A percentile compares a stretch with the other conserved stretches of the same genome.
These are phyloP conservation scores for Clitarchus hookeri DNA, from an alignment of 2,888 invertebrate species.

Conservation along the genomic window DNA sequence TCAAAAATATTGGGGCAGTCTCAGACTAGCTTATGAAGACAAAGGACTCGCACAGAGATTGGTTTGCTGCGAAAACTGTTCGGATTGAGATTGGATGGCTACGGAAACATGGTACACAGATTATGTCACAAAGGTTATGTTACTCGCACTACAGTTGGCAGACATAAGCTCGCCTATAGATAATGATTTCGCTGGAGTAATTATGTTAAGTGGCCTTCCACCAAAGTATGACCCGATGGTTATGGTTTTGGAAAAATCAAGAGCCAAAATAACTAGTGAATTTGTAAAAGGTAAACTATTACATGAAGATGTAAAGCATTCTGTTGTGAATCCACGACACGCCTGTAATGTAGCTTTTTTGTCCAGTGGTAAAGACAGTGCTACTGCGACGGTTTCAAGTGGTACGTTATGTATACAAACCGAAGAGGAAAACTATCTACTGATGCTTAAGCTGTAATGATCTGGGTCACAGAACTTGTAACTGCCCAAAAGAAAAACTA, in stretches of 20 bases:
- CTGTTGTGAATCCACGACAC: background rate
- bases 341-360: background rate
- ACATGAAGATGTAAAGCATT: conserved; percentile 6
- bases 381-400: background rate
- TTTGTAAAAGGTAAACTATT: conserved; percentile 24
- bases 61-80: conserved; percentile 19
- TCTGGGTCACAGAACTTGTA: too few species aligned
- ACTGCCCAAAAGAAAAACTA: background rate
- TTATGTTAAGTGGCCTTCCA: background rate
- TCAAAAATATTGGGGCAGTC: conserved; percentile 31
- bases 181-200: too few species aligned
- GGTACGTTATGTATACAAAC: background rate
- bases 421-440: background rate
- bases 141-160: too few species aligned
- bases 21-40: conserved; percentile 29
- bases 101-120: conserved; percentile 17
- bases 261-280: conserved; percentile 19
- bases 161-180: too few species aligned
- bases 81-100: background rate
- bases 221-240: background rate
- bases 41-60: conserved; percentile 11
- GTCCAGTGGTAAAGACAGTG: background rate
- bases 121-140: too few species aligned
- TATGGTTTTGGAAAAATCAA: background rate
- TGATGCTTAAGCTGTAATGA: background rate